Base-by-base conservation (phyloP, 2,888 invertebrate species). In the Chrysotoxum bicinctum region DNA sequence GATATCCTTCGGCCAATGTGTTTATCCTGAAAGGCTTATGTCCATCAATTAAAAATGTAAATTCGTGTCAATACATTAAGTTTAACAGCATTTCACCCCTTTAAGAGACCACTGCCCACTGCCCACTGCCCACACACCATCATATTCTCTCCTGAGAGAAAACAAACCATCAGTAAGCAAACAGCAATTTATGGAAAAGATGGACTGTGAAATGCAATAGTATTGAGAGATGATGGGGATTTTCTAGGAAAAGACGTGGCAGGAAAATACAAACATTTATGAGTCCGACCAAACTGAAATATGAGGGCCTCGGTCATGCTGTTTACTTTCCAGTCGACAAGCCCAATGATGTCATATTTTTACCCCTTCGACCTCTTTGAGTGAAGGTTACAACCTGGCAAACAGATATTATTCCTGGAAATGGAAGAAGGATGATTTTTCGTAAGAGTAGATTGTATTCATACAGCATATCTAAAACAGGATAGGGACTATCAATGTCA, bases 1-100 rank as follows among this genome's bases (percentile, higher is more conserved):
- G 2, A 45, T 45, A 45, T 30, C 58, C 12, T 32, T 32, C 45
- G 19, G 50, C 23, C 26, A 58, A 35, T 64, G 48, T 66, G 66
- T 68, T 74, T 58, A 52, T 30, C 52, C 10, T 58, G 40, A 40
- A 35, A 54, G 69, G 35, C 62, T 62, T 72, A 40, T 58, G 72
- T 76, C 40, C 62, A 68, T 77, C 69, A 77, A 64, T 64, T 64
- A 45, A 45, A 64, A 19, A 64, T 64, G 45, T 64, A 7, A 64
- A 64, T 64, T 64, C 26, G 43, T 7, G 37, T 60, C 60, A 60
- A 60, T 40, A n/a, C 14, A 50, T 50, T 37, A 26, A 43, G 12
- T 43, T 64, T 32, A 30, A 30, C 19, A 64, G 45, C 45, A 16
- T 30, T 43, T 43, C 43, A 2, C 6, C 0, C n/a, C 0, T 21